Base-by-base conservation (phyloP, 2,888 invertebrate genomes). In the Calameuta filiformis region DNA sequence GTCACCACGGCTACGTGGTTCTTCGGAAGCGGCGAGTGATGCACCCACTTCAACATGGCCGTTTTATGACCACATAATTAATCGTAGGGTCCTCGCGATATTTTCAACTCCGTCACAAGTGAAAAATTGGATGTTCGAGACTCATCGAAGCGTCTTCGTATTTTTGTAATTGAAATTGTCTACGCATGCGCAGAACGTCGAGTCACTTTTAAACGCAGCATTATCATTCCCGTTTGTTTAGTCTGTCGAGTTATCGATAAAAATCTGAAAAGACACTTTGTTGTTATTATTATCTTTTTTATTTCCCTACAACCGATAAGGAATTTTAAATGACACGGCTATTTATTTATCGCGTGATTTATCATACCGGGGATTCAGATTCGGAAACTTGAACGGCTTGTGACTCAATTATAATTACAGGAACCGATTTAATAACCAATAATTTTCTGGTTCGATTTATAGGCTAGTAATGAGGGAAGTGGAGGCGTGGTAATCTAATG, bases 31-130 rank as follows among this genome's bases (percentile, higher is more conserved):
- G 89, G 85, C 80, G 89, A 87, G 80, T 89, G 90, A 84, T 89
- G 89, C 76, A 90, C 90, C 90, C 90, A 90, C 89, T 90, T 90
- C 87, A 90, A 87, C 90, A 90, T 90, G 86, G 82, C 86, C 83
- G 81, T 80, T 76, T 56, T 81, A 80, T 79, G 79, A 82, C 84
- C 82, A 83, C 83, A 81, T 78, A 76, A 81, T 83, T 80, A 79
- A 75, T 11, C 76, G 33, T 37, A 68, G 68, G n/a, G 3, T 69
- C 37, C 56, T 37, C 77, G n/a, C 77, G 75, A 35, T 77, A 77
- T 69, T 37, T 12, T 37, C 12, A 37, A 37, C 12, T 37, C 37
- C 3, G 11, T 37, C 37, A 37, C 12, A 37, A 37, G 37, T 11
- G 33, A 33, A 37, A 37, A 11, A 37, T 3, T 3, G 3, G 3